Evolutionary conservation across 2,113 vertebrate species (phyloP).

Genomic region (Chionodraco myersi): DNA sequence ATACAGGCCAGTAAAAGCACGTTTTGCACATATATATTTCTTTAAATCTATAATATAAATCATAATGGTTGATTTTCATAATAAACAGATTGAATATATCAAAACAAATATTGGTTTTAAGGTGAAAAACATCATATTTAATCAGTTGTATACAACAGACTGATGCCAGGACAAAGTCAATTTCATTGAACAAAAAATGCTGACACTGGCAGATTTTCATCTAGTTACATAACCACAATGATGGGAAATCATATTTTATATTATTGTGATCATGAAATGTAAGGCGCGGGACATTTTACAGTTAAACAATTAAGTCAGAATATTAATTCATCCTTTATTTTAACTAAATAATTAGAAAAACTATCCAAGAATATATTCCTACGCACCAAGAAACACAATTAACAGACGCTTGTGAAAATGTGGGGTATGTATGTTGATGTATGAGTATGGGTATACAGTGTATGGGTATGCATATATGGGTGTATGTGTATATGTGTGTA

Average conservation of each 20-base stretch:
- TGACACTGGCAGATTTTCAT: background rate
- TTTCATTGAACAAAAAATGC: background rate
- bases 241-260: background rate
- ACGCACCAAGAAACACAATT: no score
- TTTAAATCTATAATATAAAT: background rate
- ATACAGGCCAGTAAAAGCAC: conserved; percentile 2
- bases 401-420: no score
- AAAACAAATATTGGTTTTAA: background rate
- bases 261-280: background rate
- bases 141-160: background rate
- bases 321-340: no score
- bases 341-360: no score
- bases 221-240: background rate
- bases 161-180: background rate
- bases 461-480: no score
- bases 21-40: background rate
- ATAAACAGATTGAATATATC: background rate
- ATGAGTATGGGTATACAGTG: no score
- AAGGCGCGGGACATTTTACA: background rate
- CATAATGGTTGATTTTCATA: background rate
- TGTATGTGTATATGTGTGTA: no score
- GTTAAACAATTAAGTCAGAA: background rate
- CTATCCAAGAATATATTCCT: no score
- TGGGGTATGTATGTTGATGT: no score
- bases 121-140: background rate